phyloP scores from a whole-genome alignment of 2,113 vertebrate species.

The Centropus unirufus region DNA sequence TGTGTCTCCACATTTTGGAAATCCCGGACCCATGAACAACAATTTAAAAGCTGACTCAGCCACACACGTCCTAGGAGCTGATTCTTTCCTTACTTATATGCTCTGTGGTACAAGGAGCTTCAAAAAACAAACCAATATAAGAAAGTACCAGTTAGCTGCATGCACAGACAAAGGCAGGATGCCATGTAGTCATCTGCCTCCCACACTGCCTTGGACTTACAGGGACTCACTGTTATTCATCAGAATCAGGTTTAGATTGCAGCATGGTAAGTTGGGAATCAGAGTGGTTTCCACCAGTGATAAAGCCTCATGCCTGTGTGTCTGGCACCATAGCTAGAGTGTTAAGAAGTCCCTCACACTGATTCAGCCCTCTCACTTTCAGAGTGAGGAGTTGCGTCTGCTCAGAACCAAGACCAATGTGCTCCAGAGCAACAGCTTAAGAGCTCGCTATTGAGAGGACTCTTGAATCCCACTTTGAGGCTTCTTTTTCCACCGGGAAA shows the following conservation, averaged over 20 bases:
- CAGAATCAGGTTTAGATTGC: neutral
- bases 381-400: rapidly evolving
- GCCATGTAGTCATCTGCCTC: neutral
- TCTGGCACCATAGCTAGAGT: neutral
- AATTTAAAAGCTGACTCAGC: neutral
- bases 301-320: neutral
- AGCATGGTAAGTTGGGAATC: neutral
- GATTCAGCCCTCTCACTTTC: neutral
- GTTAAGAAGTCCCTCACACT: neutral
- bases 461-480: neutral
- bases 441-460: neutral
- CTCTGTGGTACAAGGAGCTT: neutral
- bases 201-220: neutral
- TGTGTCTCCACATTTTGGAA: neutral
- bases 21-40: neutral
- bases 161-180: rapidly evolving
- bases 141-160: neutral
- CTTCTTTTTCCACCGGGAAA: neutral
- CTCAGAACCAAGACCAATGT: neutral
- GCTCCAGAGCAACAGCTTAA: neutral
- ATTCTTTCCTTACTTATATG: neutral
- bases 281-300: neutral
- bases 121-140: neutral
- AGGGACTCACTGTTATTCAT: neutral
- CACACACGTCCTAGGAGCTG: neutral